These are phyloP conservation scores for Litocranius walleri DNA, from an alignment of 2,113 vertebrate genomes.

Conservation along the genomic window DNA sequence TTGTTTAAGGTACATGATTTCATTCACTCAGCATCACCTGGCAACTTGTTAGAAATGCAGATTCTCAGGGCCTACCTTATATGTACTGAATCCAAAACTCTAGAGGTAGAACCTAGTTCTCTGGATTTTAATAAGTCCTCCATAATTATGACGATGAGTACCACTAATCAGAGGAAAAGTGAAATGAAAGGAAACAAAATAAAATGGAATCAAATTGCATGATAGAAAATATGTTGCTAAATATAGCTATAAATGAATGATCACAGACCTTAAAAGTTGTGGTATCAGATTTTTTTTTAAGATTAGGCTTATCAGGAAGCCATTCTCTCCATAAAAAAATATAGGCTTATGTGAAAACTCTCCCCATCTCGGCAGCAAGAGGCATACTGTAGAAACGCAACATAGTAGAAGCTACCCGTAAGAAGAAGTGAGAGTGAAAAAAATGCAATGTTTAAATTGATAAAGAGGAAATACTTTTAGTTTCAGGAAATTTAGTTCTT, in stretches of 20 bases:
- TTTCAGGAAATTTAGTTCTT: background rate
- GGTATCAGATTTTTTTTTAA: background rate
- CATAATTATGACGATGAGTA: background rate
- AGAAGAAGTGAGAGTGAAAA: background rate
- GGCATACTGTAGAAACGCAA: background rate
- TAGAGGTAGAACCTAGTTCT: fast-evolving
- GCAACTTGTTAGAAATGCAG: background rate
- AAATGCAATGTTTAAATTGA: background rate
- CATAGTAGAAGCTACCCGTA: background rate
- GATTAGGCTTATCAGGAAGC: background rate
- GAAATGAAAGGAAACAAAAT: background rate
- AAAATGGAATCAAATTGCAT: background rate
- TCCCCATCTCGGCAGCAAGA: background rate
- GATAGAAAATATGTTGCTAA: background rate
- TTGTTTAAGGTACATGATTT: background rate
- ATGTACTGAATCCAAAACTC: background rate
- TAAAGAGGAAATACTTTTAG: background rate
- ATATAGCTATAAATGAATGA: background rate
- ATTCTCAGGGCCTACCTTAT: background rate
- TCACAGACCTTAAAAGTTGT: background rate
- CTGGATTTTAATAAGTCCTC: background rate
- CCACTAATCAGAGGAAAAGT: background rate
- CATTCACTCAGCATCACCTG: background rate
- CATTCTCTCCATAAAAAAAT: background rate
- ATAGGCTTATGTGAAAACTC: background rate